Conservation (phyloP, 2,888 invertebrate species). For the Adineta ricciae region DNA sequence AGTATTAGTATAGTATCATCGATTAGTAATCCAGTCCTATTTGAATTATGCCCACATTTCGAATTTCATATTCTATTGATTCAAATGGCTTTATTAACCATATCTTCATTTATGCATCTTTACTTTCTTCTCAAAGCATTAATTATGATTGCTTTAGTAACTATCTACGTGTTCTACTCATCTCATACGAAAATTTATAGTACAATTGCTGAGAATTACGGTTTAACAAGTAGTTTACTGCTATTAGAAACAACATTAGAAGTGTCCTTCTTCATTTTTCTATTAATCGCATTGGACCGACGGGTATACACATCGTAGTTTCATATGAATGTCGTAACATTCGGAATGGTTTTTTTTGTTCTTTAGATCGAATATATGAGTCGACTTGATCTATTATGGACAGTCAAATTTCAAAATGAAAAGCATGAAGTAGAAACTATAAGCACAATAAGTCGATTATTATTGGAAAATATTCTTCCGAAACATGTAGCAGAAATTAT, state of each 20-base stretch:
- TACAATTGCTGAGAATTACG: slow-evolving; percentile 4
- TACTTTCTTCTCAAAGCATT: slow-evolving; percentile 27
- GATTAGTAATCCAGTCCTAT: neutral
- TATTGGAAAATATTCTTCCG: slow-evolving; percentile 87
- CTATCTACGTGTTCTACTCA: slow-evolving; percentile 22
- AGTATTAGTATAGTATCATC: neutral
- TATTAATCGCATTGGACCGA: slow-evolving; percentile 27
- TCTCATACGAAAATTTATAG: slow-evolving; percentile 17
- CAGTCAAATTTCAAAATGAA: slow-evolving; percentile 74
- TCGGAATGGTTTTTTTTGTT: neutral
- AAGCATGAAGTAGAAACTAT: slow-evolving; percentile 90
- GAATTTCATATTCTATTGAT: slow-evolving; percentile 28
- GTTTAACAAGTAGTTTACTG: neutral
- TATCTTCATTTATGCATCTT: slow-evolving; percentile 26
- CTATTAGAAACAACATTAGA: slow-evolving; percentile 18
- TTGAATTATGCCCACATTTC: slow-evolving; percentile 25
- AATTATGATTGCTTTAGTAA: slow-evolving; percentile 23
- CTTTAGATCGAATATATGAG: slow-evolving; percentile 76
- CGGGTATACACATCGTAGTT: neutral
- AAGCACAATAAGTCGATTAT: slow-evolving; percentile 87
- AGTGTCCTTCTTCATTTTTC: slow-evolving; percentile 23
- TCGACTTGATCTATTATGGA: slow-evolving; percentile 83
- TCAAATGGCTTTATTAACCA: slow-evolving; percentile 25
- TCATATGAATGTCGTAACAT: neutral
- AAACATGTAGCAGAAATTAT: slow-evolving; percentile 86